Evolutionary conservation across 2,113 vertebrate species (phyloP).

Genomic region (Phaethornis superciliosus): DNA sequence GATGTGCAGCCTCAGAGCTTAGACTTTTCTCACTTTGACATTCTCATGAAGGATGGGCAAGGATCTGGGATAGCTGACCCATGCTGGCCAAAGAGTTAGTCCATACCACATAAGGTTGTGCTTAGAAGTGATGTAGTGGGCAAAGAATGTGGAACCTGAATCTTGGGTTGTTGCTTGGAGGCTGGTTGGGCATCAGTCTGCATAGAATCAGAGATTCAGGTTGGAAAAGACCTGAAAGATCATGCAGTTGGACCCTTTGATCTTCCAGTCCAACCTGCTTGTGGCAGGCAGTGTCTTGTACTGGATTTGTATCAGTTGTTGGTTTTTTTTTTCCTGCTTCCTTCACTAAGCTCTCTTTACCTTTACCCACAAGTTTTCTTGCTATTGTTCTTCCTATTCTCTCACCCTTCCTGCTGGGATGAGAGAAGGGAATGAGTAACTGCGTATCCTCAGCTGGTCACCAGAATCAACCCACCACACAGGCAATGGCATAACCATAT

Average conservation of each 20-base stretch:
- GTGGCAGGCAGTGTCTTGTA: background rate
- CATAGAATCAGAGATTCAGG: too few relatives aligned
- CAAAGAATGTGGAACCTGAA: background rate
- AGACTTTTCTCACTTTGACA: background rate
- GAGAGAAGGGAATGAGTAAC: background rate
- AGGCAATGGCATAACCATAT: background rate
- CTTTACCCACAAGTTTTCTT: background rate
- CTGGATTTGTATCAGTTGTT: background rate
- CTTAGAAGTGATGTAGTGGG: background rate
- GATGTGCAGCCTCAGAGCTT: background rate
- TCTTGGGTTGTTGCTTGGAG: background rate
- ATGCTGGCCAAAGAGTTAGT: background rate
- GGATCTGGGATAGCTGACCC: accelerated
- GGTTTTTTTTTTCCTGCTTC: background rate
- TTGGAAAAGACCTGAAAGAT: too few relatives aligned
- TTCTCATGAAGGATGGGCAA: background rate
- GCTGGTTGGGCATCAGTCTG: background rate
- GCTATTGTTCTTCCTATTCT: background rate
- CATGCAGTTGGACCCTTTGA: too few relatives aligned
- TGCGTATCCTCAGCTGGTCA: too few relatives aligned
- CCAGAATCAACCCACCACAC: background rate
- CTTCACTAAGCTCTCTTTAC: background rate
- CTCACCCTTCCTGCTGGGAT: background rate
- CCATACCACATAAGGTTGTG: background rate
- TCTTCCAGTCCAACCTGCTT: background rate